Conservation (phyloP, 2,797 vertebrate genomes). For the Myotis pilosus region DNA sequence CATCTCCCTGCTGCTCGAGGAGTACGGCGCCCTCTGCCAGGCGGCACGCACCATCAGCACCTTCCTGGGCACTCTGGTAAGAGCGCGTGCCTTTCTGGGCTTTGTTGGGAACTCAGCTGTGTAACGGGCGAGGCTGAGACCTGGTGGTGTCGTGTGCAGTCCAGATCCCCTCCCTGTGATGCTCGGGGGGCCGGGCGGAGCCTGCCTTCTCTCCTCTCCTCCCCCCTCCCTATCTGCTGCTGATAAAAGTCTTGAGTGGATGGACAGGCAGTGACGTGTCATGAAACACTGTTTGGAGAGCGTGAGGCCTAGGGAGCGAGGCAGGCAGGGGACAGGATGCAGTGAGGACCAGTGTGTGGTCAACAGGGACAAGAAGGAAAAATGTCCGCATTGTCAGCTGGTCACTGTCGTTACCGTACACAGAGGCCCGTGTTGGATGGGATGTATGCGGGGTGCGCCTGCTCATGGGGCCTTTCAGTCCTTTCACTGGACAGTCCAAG, state of each 20-base stretch:
- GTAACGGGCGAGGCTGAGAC: background rate
- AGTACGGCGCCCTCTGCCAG: constrained; percentile 96
- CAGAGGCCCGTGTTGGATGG: too few species aligned
- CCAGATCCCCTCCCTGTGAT: fast-evolving
- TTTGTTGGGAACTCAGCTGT: background rate
- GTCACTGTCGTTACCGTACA: background rate
- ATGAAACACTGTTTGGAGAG: background rate
- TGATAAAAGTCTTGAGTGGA: background rate
- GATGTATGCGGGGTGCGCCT: fast-evolving
- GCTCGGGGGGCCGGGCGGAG: fast-evolving
- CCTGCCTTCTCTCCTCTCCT: background rate
- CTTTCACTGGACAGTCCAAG: background rate
- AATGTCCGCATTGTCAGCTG: background rate
- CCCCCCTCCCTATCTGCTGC: background rate
- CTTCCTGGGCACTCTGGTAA: constrained; percentile 96
- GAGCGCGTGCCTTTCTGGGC: background rate
- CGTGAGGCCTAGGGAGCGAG: background rate
- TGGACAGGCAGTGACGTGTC: background rate
- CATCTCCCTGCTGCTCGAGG: constrained; percentile 96
- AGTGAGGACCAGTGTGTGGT: background rate
- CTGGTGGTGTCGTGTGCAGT: fast-evolving
- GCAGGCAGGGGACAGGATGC: too few species aligned
- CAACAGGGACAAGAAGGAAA: background rate
- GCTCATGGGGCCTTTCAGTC: background rate
- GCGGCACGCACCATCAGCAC: constrained; percentile 97